Evolutionary conservation across 1,140 invertebrate species (phyloP), one percentile per base, ranked within the genome.

Genomic region (Condylostylus longicornis): DNA sequence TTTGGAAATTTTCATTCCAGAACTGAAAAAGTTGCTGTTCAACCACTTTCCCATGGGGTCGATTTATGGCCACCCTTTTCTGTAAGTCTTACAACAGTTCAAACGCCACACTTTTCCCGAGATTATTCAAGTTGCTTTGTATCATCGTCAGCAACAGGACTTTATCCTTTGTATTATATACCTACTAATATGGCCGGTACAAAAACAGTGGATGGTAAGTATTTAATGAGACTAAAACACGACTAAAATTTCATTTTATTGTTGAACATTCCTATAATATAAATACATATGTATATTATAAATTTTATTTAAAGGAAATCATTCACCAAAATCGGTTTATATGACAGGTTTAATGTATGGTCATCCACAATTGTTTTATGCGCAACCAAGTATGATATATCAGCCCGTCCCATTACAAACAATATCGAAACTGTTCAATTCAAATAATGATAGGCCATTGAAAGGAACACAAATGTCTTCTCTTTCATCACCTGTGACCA

Each of bases 61-160:
- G 72, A 71, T 45, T 42, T 73, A 5, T 75, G 72, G 71, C 67
- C 73, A 2, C 70, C 72, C 2, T 67, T 73, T 48, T 69, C 71
- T 3, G 63, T 72, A 12, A 63, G 64, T 8, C 48, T 71, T 5
- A 64, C 69, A 7, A 54, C 67, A 2, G 39, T 56, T 32, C 59
- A 48, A 48, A 60, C 47, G 49, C 38, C 39, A 52, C 61, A 61
- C 51, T 4, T 36, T 48, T n/a, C 41, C 59, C 5, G 50, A 49
- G 19, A 17, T 32, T 28, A 57, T 43, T 23, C 49, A 48, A 25
- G 53, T 57, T 35, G 47, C 56, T 5, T 34, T 40, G 4, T 53
- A 45, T 37, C 48, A 44, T 13, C 42, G 43, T 21, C 42, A 59
- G 10, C 55, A 59, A 12, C 54, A 56, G 13, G 48, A n/a, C n/a